Base-by-base conservation (phyloP, 92 coral and sea anemone genomes). In the Hydrozoanthus gracilis region DNA sequence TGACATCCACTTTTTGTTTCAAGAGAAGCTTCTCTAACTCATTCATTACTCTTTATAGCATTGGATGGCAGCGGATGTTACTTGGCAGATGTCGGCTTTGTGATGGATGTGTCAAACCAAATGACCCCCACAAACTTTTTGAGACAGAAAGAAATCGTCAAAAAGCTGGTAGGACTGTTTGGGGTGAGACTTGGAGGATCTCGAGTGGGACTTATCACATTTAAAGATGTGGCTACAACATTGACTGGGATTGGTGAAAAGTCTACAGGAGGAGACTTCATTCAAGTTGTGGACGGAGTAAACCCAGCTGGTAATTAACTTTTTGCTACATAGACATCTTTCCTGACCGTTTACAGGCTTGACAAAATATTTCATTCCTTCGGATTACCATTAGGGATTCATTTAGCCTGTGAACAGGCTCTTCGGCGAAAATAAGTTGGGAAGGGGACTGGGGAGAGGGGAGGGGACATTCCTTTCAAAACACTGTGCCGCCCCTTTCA, bases 41-140 rank as follows among this genome's bases (percentile, higher is more conserved):
- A 27, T 2, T 27, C 1, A 27, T 27, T 27, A 27, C 39, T 27
- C 39, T 27, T 27, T 27, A 27, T 27, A 27, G 39, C 39, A 0
- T 27, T 27, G 2, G 39, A 27, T 27, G 39, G 39, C 39, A 2
- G 39, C 39, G 2, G 27, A 39, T 65, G 71, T n/a, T 11, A 65
- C 71, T 46, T 12, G 51, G 78, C 78, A 47, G 78, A 73, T 18
- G 17, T 73, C 46, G 78, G 78, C 46, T 73, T 73, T 47, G 20
- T 73, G 17, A 46, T 73, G 56, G 78, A 73, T 48, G 78, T 73
- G n/a, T 73, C 78, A 50, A 44, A 46, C 54, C 9, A 7, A 8
- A 48, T 73, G 17, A 73, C 51, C 78, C 7, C 8, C 4, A 73
- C 4, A 15, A 73, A 14, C 52, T 44, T 73, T 12, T 8, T 0